Conservation (phyloP, 2,113 vertebrate genomes). For the Danio rerio region GRCz12tu NC_133188.1:53734001-53734500, state of each 20-base stretch:
- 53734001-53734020: no score
- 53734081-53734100: no score
- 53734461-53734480: no score
- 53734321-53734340: slow-evolving; percentile 92
- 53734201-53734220: slow-evolving; percentile 92
- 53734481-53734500: no score
- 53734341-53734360: slow-evolving; percentile 88
- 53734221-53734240: slow-evolving; percentile 90
- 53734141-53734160: no score
- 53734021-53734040: no score
- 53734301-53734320: slow-evolving; percentile 89
- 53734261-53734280: slow-evolving; percentile 90
- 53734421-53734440: neutral
- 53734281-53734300: slow-evolving; percentile 96
- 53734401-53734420: slow-evolving; percentile 11
- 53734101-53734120: no score
- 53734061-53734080: no score
- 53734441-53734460: no score
- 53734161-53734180: neutral
- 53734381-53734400: slow-evolving; percentile 67
- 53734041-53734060: no score
- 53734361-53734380: slow-evolving; percentile 83
- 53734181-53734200: slow-evolving; percentile 85
- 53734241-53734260: slow-evolving; percentile 87
- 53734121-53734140: no score